Conservation (phyloP, 2,888 invertebrate species). For the Halictus quadricinctus region DNA sequence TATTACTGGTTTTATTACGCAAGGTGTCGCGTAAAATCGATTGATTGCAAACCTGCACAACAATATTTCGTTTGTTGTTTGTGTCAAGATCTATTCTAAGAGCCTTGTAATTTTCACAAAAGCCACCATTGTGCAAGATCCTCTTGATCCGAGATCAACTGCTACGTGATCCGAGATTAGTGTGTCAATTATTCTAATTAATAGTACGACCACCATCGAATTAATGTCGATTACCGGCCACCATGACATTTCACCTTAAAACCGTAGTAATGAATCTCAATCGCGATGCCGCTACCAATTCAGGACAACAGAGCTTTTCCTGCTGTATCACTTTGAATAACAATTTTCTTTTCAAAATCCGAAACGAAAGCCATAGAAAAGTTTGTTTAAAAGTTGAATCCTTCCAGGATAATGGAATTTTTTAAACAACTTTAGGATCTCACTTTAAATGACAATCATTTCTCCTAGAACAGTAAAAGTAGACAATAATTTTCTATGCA, state of each 20-base stretch:
- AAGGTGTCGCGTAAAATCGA: not conserved
- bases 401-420: no score
- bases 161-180: constrained; percentile 29
- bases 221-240: constrained; percentile 21
- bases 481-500: not conserved
- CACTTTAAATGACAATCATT: not conserved
- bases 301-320: not conserved
- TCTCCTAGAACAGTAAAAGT: not conserved
- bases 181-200: constrained; percentile 39
- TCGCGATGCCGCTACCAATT: not conserved
- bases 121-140: constrained; percentile 35
- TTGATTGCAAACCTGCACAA: not conserved
- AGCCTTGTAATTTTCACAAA: constrained; percentile 17
- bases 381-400: no score
- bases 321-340: not conserved
- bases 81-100: constrained; percentile 27
- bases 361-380: no score
- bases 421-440: not conserved
- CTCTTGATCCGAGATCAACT: constrained; percentile 20
- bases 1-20: not conserved
- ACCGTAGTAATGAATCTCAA: not conserved
- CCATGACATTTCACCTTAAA: not conserved
- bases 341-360: not conserved
- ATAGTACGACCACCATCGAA: constrained; percentile 8
- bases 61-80: constrained; percentile 1